A percentile compares a stretch with the other conserved stretches of the same genome.
phyloP scores from a whole-genome alignment of 1,140 invertebrate species.

The Phortica variegata region DNA sequence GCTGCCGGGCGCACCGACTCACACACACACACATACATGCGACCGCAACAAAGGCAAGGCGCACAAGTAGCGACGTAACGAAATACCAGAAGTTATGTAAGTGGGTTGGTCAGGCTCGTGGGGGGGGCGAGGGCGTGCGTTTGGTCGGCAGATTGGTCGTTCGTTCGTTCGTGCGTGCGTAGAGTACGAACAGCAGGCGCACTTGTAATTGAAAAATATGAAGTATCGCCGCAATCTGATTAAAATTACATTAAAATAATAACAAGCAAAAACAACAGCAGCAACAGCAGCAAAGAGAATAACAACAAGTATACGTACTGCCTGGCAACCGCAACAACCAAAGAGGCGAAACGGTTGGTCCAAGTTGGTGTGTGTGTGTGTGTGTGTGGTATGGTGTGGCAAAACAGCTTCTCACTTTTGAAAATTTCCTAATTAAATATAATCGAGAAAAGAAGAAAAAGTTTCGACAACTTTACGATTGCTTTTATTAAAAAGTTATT shows the following conservation, averaged over 20 bases:
- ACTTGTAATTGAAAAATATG: slow-evolving; percentile 49
- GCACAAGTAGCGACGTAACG: too few species aligned
- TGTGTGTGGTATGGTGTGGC: too few species aligned
- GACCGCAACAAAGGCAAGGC: background rate
- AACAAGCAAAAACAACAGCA: slow-evolving; percentile 20
- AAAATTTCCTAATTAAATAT: slow-evolving; percentile 12
- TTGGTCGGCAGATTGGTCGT: background rate
- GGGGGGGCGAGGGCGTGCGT: too few species aligned
- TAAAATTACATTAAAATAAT: slow-evolving; percentile 52
- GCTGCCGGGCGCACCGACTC: background rate
- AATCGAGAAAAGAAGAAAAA: slow-evolving; percentile 10
- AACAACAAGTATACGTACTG: background rate
- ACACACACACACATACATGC: background rate
- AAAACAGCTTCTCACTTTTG: too few species aligned
- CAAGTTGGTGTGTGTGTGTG: too few species aligned
- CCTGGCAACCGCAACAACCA: background rate
- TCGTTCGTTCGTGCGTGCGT: slow-evolving; percentile 1
- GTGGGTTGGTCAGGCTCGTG: too few species aligned
- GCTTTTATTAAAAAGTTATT: slow-evolving; percentile 20
- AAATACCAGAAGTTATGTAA: too few species aligned
- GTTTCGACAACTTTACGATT: slow-evolving; percentile 23
- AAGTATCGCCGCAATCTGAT: slow-evolving; percentile 49
- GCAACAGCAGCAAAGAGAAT: background rate
- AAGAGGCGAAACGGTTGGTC: too few species aligned
- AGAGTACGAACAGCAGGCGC: slow-evolving; percentile 5